Evolutionary conservation across 2,113 vertebrate genomes (phyloP), one percentile per base, ranked within the genome.

Genomic region (Chunga burmeisteri): DNA sequence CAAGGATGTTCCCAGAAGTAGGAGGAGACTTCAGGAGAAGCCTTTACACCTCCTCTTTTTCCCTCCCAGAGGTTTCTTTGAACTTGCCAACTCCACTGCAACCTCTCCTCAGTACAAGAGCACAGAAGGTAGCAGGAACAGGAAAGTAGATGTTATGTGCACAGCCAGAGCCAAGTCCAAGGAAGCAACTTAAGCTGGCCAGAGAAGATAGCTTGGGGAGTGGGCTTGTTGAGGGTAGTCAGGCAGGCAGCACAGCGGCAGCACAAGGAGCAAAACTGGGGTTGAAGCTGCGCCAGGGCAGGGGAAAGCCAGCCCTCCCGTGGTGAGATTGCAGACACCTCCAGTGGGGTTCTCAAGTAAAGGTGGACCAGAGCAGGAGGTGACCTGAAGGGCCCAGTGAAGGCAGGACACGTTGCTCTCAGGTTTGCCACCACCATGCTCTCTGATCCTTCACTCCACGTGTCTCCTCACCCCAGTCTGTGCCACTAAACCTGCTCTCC

Each of bases 181-280:
- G 84, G 74, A 95, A 95, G 94, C 97, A 87, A 63, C 10, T 78
- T 66, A 94, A 91, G 94, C 73, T 87, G 78, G 62, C 85, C 38
- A 7, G 78, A 95, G 73, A 75, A 87, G 68, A 79, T 2, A 94
- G 95, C 86, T 29, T 40, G 44, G 73, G 87, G 82, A 55, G 52
- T 44, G 89, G 73, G 91, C 86, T 96, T 16, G 8, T 18, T 49
- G 63, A 26, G 88, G 78, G 83, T 34, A 83, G 88, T 78, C 94
- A 97, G 94, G 93, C 93, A 32, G 89, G 91, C 91, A 89, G 91
- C 92, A 95, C 90, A 30, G 73, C 30, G 91, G 91, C 97, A 97
- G 94, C 84, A 82, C 53, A 27, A 80, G 78, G 86, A 94, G 86
- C 94, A 85, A 21, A 73, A 75, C 71, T 6, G 6, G 44, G 61